Base-by-base conservation (phyloP, 2,797 vertebrate genomes). In the Aulostomus chinensis region DNA sequence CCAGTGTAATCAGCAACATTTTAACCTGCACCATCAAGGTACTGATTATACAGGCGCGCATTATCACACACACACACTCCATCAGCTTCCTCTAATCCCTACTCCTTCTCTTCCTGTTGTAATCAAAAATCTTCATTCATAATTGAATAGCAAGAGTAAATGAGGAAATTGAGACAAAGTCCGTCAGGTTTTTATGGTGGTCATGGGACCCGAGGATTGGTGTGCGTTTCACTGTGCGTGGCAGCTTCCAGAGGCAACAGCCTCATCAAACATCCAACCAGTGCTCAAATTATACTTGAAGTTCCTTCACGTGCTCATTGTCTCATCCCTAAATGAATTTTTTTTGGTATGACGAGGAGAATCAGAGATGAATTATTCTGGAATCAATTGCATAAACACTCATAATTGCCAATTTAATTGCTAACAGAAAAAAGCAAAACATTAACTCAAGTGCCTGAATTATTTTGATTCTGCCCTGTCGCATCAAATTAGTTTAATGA, bases 371-470 rank as follows among this genome's bases (percentile, higher is more conserved):
- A 79, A 80, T 61, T 72, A 54, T 59, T 64, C 45, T 22, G 46
- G 51, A 84, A 80, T 82, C 68, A 70, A 56, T 76, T 38, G 39
- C 22, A 43, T 56, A 80, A 78, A 80, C 66, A 74, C 51, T 69
- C 73, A 55, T 86, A 80, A 85, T 78, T 81, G 66, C 54, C 48
- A 49, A 52, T 80, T 77, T 84, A 86, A 85, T 84, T 81, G 79
- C 73, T 12, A 65, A 72, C 58, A 76, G 55, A 79, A 35, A 62
- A 68, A 68, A 67, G 75, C 58, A 70, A 38, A 63, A 64, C 74
- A 84, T 86, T 79, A 85, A 76, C 69, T 73, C 26, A 51, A 82
- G 64, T 70, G 71, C 55, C 28, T 50, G 57, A 58, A 76, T 82
- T 75, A 73, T 84, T 80, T 58, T 37, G 51, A 69, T 62, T 78